Base-by-base conservation (phyloP, 2,888 invertebrate genomes). In the Torymus texanus region DNA sequence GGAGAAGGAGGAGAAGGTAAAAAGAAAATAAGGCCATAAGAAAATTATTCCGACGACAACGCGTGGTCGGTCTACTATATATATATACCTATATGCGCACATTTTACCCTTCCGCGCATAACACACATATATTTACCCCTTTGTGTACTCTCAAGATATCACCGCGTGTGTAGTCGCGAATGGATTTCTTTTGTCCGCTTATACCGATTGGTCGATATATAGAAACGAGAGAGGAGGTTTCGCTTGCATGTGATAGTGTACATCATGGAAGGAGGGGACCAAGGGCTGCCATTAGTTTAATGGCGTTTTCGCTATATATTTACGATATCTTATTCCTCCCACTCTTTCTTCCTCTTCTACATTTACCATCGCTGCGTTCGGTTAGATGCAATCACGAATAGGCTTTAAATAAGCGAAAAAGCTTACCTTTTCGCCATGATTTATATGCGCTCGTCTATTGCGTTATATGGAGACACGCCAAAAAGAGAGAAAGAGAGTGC, bases 341-440 rank as follows among this genome's bases (percentile, higher is more conserved):
- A 29, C 29, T 29, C 29, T 29, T 3, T 29, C n/a, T n/a, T n/a
- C n/a, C 21, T 21, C 21, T 21, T 21, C 21, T 21, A 21, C 21
- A 21, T 21, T 21, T 21, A 21, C 21, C 21, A 21, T 21, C 21
- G 21, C 21, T 21, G 18, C 66, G 56, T 16, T 68, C 58, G 14
- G 66, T 72, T 61, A 50, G 66, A 66, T 67, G 66, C 78, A 78
- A 78, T 78, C 72, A 78, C 78, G 72, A 78, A 72, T 66, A 61
- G 72, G 72, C 72, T 78, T 73, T 73, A 78, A 73, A 78, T 78
- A 67, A 67, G 67, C 56, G 5, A 61, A 61, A 61, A 61, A 63
- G 63, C 41, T 73, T 53, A 75, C 55, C 55, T 56, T 73, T 16
- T 73, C 59, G 41, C 55, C 61, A 41, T 14, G 63, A n/a, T 24